These are phyloP conservation scores for Typhlomys cinereus DNA, from an alignment of 2,113 vertebrate species.

Conservation along the genomic window DNA sequence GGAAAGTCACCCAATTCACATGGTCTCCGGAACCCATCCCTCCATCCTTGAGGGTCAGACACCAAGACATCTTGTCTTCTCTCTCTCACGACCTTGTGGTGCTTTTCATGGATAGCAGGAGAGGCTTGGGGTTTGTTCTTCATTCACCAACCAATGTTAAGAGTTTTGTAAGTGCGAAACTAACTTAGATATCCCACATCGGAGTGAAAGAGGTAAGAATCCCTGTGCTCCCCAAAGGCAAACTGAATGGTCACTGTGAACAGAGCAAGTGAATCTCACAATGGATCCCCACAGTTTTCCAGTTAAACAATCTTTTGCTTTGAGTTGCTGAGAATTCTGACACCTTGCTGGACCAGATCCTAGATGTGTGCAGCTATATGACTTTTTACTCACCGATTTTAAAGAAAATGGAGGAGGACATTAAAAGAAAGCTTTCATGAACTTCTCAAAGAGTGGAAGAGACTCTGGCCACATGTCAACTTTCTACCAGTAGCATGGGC, in stretches of 20 bases:
- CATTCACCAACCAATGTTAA: neutral
- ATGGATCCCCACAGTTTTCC: neutral
- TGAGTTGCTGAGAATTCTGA: neutral
- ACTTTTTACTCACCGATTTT: neutral
- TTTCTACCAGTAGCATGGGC: neutral
- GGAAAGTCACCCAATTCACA: neutral
- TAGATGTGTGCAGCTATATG: neutral
- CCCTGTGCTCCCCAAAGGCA: neutral
- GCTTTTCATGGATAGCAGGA: neutral
- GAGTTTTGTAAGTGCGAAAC: no score
- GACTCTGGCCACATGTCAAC: neutral
- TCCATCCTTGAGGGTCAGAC: neutral
- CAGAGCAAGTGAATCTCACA: neutral
- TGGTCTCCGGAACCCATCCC: no score
- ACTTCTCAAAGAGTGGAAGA: neutral
- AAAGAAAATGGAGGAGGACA: neutral
- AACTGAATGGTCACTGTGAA: neutral
- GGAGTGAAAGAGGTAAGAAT: neutral
- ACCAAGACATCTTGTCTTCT: neutral
- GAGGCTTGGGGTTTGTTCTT: neutral
- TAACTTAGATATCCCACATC: neutral
- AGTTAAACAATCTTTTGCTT: neutral
- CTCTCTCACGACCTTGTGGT: neutral
- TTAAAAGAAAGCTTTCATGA: neutral
- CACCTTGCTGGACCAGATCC: neutral